phyloP scores from a whole-genome alignment of 2,113 vertebrate species.

The Nothocercus nigrocapillus region DNA sequence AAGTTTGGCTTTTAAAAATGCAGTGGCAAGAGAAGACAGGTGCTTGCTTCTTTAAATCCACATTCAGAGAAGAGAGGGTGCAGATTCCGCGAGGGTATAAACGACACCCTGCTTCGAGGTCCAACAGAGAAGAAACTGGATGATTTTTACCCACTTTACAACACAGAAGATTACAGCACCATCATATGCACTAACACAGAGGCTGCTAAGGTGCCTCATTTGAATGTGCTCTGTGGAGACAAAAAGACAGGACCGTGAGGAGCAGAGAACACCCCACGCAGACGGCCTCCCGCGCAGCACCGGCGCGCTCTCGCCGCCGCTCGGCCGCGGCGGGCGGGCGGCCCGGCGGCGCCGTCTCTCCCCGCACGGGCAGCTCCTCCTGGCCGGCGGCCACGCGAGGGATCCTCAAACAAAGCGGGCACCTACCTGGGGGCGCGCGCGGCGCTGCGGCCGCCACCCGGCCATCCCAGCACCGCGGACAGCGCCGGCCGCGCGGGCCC shows the following conservation, averaged over 20 bases:
- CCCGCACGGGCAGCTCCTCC: slow-evolving; percentile 80
- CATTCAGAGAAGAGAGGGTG: slow-evolving; percentile 76
- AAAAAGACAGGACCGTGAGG: slow-evolving; percentile 74
- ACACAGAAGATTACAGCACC: slow-evolving; percentile 78
- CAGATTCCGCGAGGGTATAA: slow-evolving; percentile 77
- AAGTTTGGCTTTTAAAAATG: slow-evolving; percentile 75
- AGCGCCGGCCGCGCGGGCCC: slow-evolving; percentile 75
- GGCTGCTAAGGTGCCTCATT: slow-evolving; percentile 82
- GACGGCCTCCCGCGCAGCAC: slow-evolving; percentile 78
- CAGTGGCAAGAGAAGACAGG: slow-evolving; percentile 68
- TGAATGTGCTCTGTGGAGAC: slow-evolving; percentile 77
- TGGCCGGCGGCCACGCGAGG: no score
- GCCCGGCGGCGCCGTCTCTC: slow-evolving; percentile 74
- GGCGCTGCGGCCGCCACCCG: slow-evolving; percentile 68
- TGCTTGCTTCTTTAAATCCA: slow-evolving; percentile 80
- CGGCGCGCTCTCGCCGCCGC: slow-evolving; percentile 72
- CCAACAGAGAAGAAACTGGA: slow-evolving; percentile 77
- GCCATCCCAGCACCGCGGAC: slow-evolving; percentile 83
- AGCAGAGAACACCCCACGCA: slow-evolving; percentile 68
- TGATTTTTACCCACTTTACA: slow-evolving; percentile 82
- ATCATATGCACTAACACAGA: slow-evolving; percentile 73
- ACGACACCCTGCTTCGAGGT: slow-evolving; percentile 78
- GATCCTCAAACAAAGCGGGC: slow-evolving; percentile 84
- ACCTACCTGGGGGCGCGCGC: slow-evolving; percentile 81
- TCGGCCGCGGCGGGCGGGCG: slow-evolving; percentile 76